phyloP scores from a whole-genome alignment of 1,140 invertebrate genomes.

The Heterodera carotae region DNA sequence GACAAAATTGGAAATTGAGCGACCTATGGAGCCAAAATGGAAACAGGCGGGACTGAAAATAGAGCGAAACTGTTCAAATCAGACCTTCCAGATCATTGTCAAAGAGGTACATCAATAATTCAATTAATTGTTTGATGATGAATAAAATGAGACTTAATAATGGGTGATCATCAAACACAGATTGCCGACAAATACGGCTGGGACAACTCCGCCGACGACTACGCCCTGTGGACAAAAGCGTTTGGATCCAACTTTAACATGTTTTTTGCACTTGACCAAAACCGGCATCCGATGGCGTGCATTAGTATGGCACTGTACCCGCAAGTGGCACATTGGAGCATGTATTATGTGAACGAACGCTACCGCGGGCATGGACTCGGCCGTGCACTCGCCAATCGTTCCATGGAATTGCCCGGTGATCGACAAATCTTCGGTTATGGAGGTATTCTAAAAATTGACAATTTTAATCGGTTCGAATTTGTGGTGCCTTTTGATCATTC shows the following conservation, averaged over 20 bases:
- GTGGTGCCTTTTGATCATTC: neutral
- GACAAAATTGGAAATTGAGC: neutral
- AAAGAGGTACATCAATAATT: neutral
- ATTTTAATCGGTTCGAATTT: neutral
- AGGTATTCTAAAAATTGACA: neutral
- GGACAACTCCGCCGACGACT: constrained; percentile 10
- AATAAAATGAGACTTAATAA: neutral
- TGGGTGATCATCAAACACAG: neutral
- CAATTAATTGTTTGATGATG: neutral
- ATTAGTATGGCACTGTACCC: neutral
- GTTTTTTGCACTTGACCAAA: neutral
- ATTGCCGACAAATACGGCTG: neutral
- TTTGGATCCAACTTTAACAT: constrained; percentile 1
- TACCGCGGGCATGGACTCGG: neutral
- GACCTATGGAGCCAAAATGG: neutral
- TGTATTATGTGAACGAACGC: neutral
- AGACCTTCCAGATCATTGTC: neutral
- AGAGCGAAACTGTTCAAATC: neutral
- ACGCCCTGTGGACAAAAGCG: neutral
- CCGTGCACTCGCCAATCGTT: neutral
- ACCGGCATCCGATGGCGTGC: neutral
- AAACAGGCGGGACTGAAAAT: neutral
- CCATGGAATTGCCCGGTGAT: neutral
- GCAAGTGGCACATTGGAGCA: constrained; percentile 4
- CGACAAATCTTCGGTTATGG: neutral